Conservation (phyloP, 2,888 invertebrate genomes). For the Nephrocerus scutellatus region DNA sequence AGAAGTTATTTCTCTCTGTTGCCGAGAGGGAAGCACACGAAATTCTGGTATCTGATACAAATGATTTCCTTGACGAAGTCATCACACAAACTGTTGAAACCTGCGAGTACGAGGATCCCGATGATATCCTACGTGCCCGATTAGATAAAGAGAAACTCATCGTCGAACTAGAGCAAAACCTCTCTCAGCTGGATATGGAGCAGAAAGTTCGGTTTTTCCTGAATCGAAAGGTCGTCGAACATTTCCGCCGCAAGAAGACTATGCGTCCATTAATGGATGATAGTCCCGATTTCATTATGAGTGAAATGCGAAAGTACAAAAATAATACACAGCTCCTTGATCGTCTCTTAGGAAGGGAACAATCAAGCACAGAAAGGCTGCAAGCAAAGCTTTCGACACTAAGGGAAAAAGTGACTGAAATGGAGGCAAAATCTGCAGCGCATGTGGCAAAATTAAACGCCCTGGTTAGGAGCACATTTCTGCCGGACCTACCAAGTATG, state of each 20-base stretch:
- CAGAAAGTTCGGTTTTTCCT: constrained; percentile 24
- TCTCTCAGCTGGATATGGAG: constrained; percentile 15
- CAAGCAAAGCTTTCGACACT: constrained; percentile 6
- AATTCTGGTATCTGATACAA: constrained; percentile 3
- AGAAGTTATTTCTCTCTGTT: too few relatives aligned
- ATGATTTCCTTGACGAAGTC: constrained; percentile 24
- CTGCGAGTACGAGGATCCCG: constrained; percentile 19
- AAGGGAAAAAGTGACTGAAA: constrained; percentile 7
- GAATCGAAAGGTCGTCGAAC: constrained; percentile 29
- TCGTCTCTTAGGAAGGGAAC: constrained; percentile 10
- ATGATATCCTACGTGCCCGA: constrained; percentile 19
- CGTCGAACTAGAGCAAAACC: constrained; percentile 1
- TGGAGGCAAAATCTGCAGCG: too few relatives aligned
- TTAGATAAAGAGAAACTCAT: constrained; percentile 29
- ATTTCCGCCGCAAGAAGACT: constrained; percentile 30
- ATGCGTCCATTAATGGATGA: constrained; percentile 27
- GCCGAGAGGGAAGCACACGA: neutral
- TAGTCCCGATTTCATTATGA: constrained; percentile 11
- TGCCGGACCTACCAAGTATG: too few relatives aligned
- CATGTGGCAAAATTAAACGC: too few relatives aligned
- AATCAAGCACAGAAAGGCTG: constrained; percentile 13
- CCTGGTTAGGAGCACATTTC: too few relatives aligned
- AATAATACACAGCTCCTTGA: constrained; percentile 25
- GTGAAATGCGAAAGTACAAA: constrained; percentile 20
- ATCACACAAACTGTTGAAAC: constrained; percentile 21